Conservation (phyloP, 2,888 invertebrate genomes). For the Mesorhabditis sp. region DNA sequence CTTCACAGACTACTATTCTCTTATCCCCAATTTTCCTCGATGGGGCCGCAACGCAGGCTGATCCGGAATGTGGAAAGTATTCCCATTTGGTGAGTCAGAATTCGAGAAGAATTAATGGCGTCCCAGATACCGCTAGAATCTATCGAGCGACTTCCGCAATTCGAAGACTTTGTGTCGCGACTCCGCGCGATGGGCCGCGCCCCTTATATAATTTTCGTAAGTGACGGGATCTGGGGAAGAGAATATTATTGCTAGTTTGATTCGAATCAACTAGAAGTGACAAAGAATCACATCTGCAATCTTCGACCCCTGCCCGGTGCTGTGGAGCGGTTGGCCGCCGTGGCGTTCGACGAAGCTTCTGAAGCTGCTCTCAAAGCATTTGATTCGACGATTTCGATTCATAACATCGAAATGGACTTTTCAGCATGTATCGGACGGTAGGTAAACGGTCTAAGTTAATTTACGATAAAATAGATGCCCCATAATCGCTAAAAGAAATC, state of each 20-base stretch:
- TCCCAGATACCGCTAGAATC: slow-evolving; percentile 27
- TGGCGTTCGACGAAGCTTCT: slow-evolving; percentile 3
- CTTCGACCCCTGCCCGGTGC: slow-evolving; percentile 25
- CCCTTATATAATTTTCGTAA: slow-evolving; percentile 30
- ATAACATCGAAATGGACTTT: background rate
- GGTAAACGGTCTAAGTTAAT: no score
- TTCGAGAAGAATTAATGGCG: background rate
- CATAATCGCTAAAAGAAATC: background rate
- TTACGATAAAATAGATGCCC: no score
- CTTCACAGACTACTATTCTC: background rate
- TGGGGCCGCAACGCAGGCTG: slow-evolving; percentile 20
- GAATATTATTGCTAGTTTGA: slow-evolving; percentile 25
- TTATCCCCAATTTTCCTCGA: slow-evolving; percentile 14
- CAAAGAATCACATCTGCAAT: slow-evolving; percentile 38
- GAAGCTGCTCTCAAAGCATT: background rate
- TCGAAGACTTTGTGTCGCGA: slow-evolving; percentile 17
- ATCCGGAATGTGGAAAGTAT: slow-evolving; percentile 21
- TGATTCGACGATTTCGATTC: background rate
- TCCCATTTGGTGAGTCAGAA: slow-evolving; percentile 20
- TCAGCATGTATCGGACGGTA: background rate
- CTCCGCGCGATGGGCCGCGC: slow-evolving; percentile 23
- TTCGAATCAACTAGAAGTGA: slow-evolving; percentile 27
- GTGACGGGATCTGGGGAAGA: background rate
- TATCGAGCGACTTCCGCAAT: slow-evolving; percentile 20
- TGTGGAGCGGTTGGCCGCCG: slow-evolving; percentile 14